phyloP scores from a whole-genome alignment of 2,888 invertebrate species.

The Synanthedon tipuliformis region DNA sequence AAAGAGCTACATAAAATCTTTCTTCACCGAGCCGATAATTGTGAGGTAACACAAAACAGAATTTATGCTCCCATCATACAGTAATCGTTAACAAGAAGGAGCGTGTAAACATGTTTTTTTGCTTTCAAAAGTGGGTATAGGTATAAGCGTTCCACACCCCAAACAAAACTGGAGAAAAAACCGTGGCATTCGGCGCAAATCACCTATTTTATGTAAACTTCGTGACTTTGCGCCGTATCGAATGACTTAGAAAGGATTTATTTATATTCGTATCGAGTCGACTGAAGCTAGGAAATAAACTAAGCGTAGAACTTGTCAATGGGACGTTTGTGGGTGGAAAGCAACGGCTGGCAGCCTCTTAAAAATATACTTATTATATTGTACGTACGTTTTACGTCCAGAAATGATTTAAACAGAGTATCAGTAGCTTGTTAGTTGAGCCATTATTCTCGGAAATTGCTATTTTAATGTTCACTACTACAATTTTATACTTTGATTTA shows the following conservation, averaged over 20 bases:
- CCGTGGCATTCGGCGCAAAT: slow-evolving; percentile 58
- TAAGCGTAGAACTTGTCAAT: slow-evolving; percentile 37
- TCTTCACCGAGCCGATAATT: slow-evolving; percentile 28
- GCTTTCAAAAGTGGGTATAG: slow-evolving; percentile 38
- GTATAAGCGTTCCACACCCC: slow-evolving; percentile 31
- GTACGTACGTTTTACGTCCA: slow-evolving; percentile 22
- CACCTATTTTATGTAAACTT: slow-evolving; percentile 69
- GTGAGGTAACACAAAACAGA: slow-evolving; percentile 43
- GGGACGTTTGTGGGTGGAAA: slow-evolving; percentile 33
- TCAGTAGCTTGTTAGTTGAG: slow-evolving; percentile 36
- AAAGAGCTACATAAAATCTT: slow-evolving; percentile 24
- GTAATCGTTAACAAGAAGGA: slow-evolving; percentile 38
- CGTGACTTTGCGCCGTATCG: slow-evolving; percentile 66
- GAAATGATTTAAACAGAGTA: slow-evolving; percentile 38
- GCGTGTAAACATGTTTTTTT: slow-evolving; percentile 61
- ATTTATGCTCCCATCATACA: slow-evolving; percentile 32
- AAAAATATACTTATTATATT: slow-evolving; percentile 4
- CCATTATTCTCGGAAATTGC: slow-evolving; percentile 17
- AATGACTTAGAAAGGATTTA: slow-evolving; percentile 67
- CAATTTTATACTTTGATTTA: slow-evolving; percentile 1
- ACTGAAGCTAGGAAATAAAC: slow-evolving; percentile 22
- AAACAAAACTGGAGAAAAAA: slow-evolving; percentile 36
- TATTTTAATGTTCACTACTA: slow-evolving; percentile 7
- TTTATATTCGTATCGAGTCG: slow-evolving; percentile 43
- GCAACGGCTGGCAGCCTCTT: slow-evolving; percentile 4